phyloP scores from a whole-genome alignment of 2,797 vertebrate genomes.

The Erpetoichthys calabaricus region DNA sequence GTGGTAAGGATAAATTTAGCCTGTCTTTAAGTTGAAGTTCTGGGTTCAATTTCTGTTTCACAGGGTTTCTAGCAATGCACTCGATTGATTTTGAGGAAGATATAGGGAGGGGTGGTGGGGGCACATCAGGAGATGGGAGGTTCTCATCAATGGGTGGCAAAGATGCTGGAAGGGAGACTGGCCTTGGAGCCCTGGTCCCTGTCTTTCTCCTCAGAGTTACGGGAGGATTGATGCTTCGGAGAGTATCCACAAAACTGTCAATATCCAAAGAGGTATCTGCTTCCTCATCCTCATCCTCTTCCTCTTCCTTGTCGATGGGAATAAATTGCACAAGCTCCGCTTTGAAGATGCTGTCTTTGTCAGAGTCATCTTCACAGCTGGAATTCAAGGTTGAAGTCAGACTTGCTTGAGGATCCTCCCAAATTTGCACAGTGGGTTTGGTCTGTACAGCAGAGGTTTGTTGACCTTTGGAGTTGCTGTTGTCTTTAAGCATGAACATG shows the following conservation, averaged over 20 bases:
- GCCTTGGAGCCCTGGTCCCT: slow-evolving; percentile 30
- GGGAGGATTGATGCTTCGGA: slow-evolving; percentile 73
- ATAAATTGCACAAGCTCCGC: slow-evolving; percentile 47
- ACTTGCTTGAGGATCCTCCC: slow-evolving; percentile 10
- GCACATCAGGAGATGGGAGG: slow-evolving; percentile 18
- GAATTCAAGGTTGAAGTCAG: background rate
- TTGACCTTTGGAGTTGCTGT: slow-evolving; percentile 3
- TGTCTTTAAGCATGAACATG: background rate
- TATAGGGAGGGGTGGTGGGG: slow-evolving; percentile 1
- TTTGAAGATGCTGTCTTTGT: slow-evolving; percentile 31
- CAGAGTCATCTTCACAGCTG: background rate
- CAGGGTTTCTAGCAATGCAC: background rate
- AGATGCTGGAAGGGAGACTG: slow-evolving; percentile 24
- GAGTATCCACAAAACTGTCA: slow-evolving; percentile 69
- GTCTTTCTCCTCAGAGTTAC: slow-evolving; percentile 43
- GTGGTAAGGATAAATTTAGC: slow-evolving; percentile 22
- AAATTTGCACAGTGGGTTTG: slow-evolving; percentile 1
- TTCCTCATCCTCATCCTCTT: slow-evolving; percentile 36
- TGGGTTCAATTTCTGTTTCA: background rate
- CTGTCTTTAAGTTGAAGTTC: background rate
- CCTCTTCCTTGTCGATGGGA: slow-evolving; percentile 34
- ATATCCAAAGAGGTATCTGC: slow-evolving; percentile 52
- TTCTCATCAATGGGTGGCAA: slow-evolving; percentile 77
- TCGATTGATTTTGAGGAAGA: background rate
- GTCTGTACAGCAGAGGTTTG: background rate